Base-by-base conservation (phyloP, 2,888 invertebrate genomes). In the Tetranychus piercei region DNA sequence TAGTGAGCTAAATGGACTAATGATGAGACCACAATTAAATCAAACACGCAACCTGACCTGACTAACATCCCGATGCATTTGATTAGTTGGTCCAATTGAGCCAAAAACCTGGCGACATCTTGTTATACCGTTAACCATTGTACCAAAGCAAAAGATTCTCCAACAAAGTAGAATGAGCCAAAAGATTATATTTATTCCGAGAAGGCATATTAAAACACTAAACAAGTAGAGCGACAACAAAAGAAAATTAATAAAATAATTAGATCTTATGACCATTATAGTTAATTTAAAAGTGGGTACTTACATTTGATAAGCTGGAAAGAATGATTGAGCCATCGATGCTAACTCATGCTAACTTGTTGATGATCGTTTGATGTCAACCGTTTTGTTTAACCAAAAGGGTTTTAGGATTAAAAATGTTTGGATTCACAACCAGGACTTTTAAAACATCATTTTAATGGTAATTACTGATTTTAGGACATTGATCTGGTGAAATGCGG, bases 251-350 rank as follows among this genome's bases (percentile, higher is more conserved):
- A n/a, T 22, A 5, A 67, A 22, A 18, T 1, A 67, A n/a, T 22
- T n/a, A n/a, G 5, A 67, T n/a, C n/a, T n/a, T 65, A 18, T 65
- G 18, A 65, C 65, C 65, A 65, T 65, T 65, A 2, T 18, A 65
- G 6, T 18, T 34, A 34, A 34, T 34, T 34, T 34, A 34, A 34
- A 34, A 34, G 34, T 34, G 34, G 34, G 34, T 15, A 69, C 69
- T 69, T 23, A 69, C 69, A 69, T 69, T 69, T 69, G 69, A 69
- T 69, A 69, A 23, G 69, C 69, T 69, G 69, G 69, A 22, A 69
- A 69, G 20, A 69, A 23, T 69, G 69, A 23, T 69, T 18, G 22
- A 8, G 69, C 69, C 69, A 69, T 69, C 20, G 34, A 66, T 6
- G 20, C 11, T 66, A 7, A 9, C 66, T 34, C 34, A 34, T 34